Conservation (phyloP, 92 coral and sea anemone genomes). For the Palythoa grandis region DNA sequence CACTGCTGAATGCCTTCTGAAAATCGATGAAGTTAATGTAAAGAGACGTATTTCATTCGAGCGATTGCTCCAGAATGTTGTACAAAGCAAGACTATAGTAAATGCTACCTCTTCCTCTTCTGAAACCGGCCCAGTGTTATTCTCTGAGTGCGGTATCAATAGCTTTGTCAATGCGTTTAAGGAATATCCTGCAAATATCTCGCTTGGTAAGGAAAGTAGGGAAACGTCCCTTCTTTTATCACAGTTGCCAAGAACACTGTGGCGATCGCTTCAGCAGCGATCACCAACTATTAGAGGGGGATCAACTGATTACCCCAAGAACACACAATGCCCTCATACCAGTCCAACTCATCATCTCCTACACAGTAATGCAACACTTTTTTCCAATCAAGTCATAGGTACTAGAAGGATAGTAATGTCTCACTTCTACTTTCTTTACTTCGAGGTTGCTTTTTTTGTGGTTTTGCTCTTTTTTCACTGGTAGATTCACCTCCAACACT, state of each 20-base stretch:
- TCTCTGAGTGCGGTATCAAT: conserved; percentile 9
- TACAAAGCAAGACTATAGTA: conserved; percentile 39
- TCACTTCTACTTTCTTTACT: conserved; percentile 34
- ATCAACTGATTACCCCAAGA: no score
- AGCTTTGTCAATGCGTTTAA: conserved; percentile 10
- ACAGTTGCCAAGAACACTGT: no score
- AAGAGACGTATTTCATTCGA: conserved; percentile 31
- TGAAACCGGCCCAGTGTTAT: conserved; percentile 12
- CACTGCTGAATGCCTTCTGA: conserved; percentile 16
- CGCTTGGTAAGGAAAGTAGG: no score
- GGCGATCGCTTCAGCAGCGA: no score
- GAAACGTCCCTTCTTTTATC: no score
- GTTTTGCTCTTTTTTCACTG: background rate
- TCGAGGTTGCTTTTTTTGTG: conserved; percentile 15
- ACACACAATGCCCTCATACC: no score
- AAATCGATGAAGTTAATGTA: conserved; percentile 30
- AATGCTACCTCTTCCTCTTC: conserved; percentile 34
- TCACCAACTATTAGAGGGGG: no score
- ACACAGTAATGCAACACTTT: conserved; percentile 51
- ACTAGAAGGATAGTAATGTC: conserved; percentile 39
- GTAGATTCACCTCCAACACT: conserved; percentile 8
- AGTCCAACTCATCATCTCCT: conserved; percentile 54
- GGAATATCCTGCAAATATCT: background rate
- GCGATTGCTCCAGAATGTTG: conserved; percentile 44
- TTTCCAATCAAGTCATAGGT: conserved; percentile 55